Evolutionary conservation across 2,797 vertebrate genomes (phyloP), one percentile per base, ranked within the genome.

Genomic region (Danio choprae): DNA sequence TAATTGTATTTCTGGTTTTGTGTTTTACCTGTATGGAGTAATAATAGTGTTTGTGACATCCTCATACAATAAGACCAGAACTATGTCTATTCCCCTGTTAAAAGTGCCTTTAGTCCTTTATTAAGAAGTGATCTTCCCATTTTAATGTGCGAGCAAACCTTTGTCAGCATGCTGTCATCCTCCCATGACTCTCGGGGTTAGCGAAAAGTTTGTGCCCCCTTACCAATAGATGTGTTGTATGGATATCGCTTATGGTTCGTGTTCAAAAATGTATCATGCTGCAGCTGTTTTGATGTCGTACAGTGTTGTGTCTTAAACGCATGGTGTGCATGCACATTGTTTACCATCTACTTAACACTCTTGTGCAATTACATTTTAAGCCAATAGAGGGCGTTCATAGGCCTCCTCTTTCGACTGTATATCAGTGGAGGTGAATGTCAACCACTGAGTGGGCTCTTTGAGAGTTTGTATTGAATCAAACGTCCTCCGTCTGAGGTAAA

Each of bases 61-160:
- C 62, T 67, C 59, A 64, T 40, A 62, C 20, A 6, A 50, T 22
- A 41, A 65, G 7, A 63, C 65, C 51, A 10, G 36, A 55, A 51
- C 41, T 22, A 59, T 46, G 68, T 63, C 20, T 71, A 15, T 67
- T 60, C 55, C 59, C 65, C 46, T 71, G 80, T 86, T 82, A 11
- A 79, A 87, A 87, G 86, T 89, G 87, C 88, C 88, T 87, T 87
- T 81, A 72, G 78, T 50, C 10, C 38, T 74, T 67, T 71, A 36
- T 20, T 44, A 29, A 44, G 38, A 20, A 0, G 68, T 82, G 36
- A 55, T 65, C n/a, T 70, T 72, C 83, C 62, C 43, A 63, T 60
- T 79, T 77, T 69, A 65, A 29, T 29, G 65, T 18, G 73, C 22
- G 68, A 68, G 46, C 55, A 79, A 65, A 40, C 43, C 72, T 48